phyloP scores from a whole-genome alignment of 1,140 invertebrate genomes.

The Calliphora vicina region DNA sequence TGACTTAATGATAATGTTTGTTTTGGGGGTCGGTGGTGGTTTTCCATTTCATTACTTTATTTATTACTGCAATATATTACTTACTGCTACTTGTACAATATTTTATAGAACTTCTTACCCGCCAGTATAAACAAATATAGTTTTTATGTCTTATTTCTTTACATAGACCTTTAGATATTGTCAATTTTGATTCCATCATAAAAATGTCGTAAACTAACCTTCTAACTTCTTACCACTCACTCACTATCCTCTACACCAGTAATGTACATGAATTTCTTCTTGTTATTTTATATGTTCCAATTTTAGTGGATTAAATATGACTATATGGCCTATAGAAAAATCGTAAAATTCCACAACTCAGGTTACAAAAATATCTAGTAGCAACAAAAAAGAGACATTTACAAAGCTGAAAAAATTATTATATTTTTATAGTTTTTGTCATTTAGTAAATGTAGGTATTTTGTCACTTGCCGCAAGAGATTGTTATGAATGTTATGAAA shows the following conservation, averaged over 20 bases:
- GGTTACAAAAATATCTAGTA: not conserved
- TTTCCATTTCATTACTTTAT: not conserved
- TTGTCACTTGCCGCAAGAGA: conserved; percentile 2
- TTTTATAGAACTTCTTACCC: not conserved
- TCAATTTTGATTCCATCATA: conserved; percentile 1
- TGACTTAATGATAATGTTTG: not conserved
- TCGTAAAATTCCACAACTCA: conserved; percentile 18
- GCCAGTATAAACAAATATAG: not conserved
- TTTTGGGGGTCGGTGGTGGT: not conserved
- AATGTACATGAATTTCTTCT: not conserved
- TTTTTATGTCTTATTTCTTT: not conserved
- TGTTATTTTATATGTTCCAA: not conserved
- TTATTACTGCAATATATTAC: not conserved
- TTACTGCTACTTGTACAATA: too few relatives aligned
- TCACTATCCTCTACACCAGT: not conserved
- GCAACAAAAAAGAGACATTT: too few relatives aligned
- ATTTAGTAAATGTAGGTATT: conserved; percentile 21
- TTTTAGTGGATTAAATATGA: conserved; percentile 30
- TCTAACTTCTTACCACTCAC: not conserved
- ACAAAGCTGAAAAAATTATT: conserved; percentile 28
- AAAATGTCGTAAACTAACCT: conserved; percentile 32
- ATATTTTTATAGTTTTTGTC: conserved; percentile 28
- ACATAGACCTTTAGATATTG: not conserved
- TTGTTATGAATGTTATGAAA: not conserved
- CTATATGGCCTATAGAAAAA: conserved; percentile 33